These are phyloP conservation scores for Hassar affinis DNA, from an alignment of 2,113 vertebrate species.

Conservation along the genomic window DNA sequence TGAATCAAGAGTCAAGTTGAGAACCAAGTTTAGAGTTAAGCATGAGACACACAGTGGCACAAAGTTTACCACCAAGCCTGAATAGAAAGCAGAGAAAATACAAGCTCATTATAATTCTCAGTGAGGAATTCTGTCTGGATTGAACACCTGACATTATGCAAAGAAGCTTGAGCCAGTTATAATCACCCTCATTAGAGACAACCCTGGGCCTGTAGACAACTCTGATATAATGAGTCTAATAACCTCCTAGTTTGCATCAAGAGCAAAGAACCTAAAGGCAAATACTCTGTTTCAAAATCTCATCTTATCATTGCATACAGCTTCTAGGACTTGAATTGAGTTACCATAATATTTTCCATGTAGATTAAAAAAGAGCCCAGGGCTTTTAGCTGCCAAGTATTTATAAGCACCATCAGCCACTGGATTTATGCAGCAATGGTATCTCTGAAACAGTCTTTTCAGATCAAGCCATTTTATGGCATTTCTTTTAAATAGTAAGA, in stretches of 20 bases:
- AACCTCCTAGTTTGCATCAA: constrained; percentile 65
- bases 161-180: constrained; percentile 42
- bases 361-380: constrained; percentile 15
- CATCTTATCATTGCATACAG: constrained; percentile 6
- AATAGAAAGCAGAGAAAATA: not conserved
- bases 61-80: not conserved
- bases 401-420: not conserved
- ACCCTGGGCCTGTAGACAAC: constrained; percentile 54
- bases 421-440: not conserved
- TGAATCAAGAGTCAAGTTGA: not conserved
- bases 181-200: constrained; percentile 62
- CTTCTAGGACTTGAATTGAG: constrained; percentile 27
- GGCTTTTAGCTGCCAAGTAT: not conserved
- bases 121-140: constrained; percentile 29
- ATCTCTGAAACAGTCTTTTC: not conserved
- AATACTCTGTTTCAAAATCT: constrained; percentile 47
- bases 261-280: constrained; percentile 59
- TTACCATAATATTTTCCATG: constrained; percentile 33
- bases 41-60: not conserved
- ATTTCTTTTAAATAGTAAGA: not conserved
- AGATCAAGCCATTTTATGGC: not conserved
- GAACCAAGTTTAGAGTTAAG: not conserved
- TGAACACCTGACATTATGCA: constrained; percentile 41
- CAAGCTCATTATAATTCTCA: constrained; percentile 23
- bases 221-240: constrained; percentile 61